Base-by-base conservation (phyloP, 2,888 invertebrate genomes). In the Allophyes oxyacanthae region DNA sequence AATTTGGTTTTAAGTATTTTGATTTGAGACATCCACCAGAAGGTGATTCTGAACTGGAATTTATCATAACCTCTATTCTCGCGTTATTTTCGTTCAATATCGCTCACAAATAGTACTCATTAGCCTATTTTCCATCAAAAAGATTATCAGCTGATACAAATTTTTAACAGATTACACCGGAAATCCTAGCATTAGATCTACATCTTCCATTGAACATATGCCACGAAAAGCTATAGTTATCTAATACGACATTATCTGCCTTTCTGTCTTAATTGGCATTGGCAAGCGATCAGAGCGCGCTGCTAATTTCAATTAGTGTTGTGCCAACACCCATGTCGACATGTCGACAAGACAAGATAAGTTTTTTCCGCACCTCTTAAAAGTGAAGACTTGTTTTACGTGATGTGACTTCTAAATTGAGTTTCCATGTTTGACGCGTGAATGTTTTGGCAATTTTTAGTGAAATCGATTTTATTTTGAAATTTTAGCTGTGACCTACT, bases 261-360 rank as follows among this genome's bases (percentile, higher is more conserved):
- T 71, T 60, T 74, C 75, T 43, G 63, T 70, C 63, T 75, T 83
- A 84, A 82, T 84, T 81, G 80, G 64, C 77, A 85, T 83, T 85
- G 84, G 84, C 85, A 84, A 83, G 64, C 63, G 77, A 80, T 82
- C 78, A 76, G 69, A 71, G 70, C 72, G 74, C 64, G 63, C 59
- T 51, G 73, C 75, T 75, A 76, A 78, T 78, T 75, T 76, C 79
- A 83, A 86, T 86, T 84, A 85, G 81, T 79, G 78, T 70, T 75
- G 74, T 72, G 81, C 78, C 83, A 79, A 79, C 73, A 71, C 64
- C 43, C 53, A 62, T 70, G 79, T 77, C 62, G 72, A 68, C 74
- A 62, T 75, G 77, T 74, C 76, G 75, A 74, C 77, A 68, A 64
- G 68, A 77, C 74, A 65, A 65, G 74, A 76, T 72, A 67, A 66